Conservation (phyloP, 2,797 vertebrate species). For the Ciconia nigra region DNA sequence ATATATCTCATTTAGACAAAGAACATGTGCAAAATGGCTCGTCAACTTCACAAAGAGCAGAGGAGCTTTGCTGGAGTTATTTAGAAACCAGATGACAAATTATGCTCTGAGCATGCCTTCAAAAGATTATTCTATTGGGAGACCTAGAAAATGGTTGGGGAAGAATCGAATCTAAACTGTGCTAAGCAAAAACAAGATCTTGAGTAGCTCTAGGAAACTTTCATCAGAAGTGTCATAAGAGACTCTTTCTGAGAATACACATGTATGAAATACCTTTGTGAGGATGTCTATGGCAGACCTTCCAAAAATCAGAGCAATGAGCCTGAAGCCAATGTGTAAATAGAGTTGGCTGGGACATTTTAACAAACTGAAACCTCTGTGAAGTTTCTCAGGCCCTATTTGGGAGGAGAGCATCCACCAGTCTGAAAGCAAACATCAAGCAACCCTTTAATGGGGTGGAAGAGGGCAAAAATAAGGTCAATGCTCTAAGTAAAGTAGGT, state of each 20-base stretch:
- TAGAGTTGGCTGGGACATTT: background rate
- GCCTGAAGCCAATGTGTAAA: background rate
- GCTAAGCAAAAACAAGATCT: background rate
- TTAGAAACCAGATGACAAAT: background rate
- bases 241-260: background rate
- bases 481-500: background rate
- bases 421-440: background rate
- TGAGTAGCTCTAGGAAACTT: background rate
- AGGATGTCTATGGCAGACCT: background rate
- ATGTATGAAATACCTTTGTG: background rate
- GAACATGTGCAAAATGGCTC: background rate
- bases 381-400: background rate
- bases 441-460: fast-evolving
- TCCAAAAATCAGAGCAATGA: background rate
- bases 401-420: background rate
- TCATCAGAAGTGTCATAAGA: background rate
- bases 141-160: background rate
- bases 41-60: background rate
- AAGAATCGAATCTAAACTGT: background rate
- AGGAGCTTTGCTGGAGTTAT: background rate
- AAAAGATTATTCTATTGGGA: background rate
- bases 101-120: background rate
- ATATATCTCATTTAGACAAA: background rate
- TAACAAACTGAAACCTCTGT: background rate
- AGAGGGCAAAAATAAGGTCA: background rate